phyloP scores from a whole-genome alignment of 2,888 invertebrate species.

The Pyrochroa serraticornis region DNA sequence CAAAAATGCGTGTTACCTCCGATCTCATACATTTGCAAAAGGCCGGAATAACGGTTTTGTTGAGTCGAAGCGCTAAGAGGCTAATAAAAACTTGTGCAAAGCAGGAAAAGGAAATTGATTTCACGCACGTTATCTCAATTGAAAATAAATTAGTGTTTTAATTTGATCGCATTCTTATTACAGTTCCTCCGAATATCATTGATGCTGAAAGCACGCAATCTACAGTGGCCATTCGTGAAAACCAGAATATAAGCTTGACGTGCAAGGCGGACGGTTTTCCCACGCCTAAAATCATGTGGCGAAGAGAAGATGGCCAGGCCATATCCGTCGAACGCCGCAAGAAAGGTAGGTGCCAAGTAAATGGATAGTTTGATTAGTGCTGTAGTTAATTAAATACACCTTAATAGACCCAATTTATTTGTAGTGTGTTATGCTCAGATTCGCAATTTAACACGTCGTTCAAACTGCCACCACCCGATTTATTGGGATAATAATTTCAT shows the following conservation, averaged over 20 bases:
- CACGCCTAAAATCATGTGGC: slow-evolving; percentile 91
- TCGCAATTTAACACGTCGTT: slow-evolving; percentile 3
- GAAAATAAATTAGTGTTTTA: slow-evolving; percentile 28
- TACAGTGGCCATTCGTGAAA: slow-evolving; percentile 89
- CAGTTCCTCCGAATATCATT: slow-evolving; percentile 93
- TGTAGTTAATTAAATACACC: slow-evolving; percentile 14
- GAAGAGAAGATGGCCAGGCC: slow-evolving; percentile 86
- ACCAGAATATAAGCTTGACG: slow-evolving; percentile 90
- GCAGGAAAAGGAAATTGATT: slow-evolving; percentile 18
- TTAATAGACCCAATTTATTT: slow-evolving; percentile 15
- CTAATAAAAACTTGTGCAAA: neutral
- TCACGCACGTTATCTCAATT: slow-evolving; percentile 22
- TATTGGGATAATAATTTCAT: neutral
- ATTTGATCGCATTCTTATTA: slow-evolving; percentile 42
- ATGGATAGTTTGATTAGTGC: slow-evolving; percentile 22
- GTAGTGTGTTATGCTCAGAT: slow-evolving; percentile 12
- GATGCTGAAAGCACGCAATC: slow-evolving; percentile 91
- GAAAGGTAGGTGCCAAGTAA: slow-evolving; percentile 69
- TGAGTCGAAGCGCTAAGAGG: too few relatives aligned
- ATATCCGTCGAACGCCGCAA: slow-evolving; percentile 85
- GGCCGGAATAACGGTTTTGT: too few relatives aligned
- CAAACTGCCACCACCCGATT: neutral
- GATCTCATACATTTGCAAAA: too few relatives aligned
- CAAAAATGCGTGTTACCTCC: too few relatives aligned
- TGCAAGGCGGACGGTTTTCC: slow-evolving; percentile 93